Percentiles rank a stretch among this genome's conserved stretches.
These are phyloP conservation scores for Scylla paramamosain DNA, from an alignment of 1,140 invertebrate genomes.

Conservation along the genomic window DNA sequence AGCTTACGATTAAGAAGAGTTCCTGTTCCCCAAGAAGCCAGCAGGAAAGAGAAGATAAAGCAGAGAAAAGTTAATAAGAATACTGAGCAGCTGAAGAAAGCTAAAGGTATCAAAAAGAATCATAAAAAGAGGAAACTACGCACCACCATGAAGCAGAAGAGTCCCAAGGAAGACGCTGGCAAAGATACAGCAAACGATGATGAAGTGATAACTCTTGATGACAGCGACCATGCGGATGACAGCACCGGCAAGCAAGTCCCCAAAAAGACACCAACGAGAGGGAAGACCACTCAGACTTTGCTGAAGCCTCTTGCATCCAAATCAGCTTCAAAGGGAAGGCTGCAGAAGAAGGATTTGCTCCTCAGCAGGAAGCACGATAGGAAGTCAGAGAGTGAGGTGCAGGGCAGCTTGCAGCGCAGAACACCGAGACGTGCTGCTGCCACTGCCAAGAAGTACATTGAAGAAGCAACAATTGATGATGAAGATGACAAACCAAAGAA, in stretches of 20 bases:
- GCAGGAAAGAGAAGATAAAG: conserved; percentile 34
- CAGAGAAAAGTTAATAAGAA: conserved; percentile 29
- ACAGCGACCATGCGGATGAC: not conserved
- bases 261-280: not conserved
- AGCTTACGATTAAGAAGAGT: conserved; percentile 60
- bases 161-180: not conserved
- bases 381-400: not conserved
- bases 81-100: not conserved
- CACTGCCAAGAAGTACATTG: conserved; percentile 35
- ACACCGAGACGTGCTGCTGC: conserved; percentile 29
- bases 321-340: not conserved
- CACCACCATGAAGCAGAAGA: not conserved
- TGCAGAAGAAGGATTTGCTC: not conserved
- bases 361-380: not conserved
- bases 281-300: conserved; percentile 4
- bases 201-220: not conserved
- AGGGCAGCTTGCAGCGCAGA: not conserved
- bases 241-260: not conserved
- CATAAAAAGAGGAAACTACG: not conserved
- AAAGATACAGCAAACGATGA: not conserved
- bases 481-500: conserved; percentile 29
- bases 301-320: not conserved
- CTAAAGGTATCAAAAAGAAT: not conserved
- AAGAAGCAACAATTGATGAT: conserved; percentile 6
- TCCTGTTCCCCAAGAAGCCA: not conserved